phyloP scores from a whole-genome alignment of 2,797 vertebrate species.

The Ptychobarbus kaznakovi region DNA sequence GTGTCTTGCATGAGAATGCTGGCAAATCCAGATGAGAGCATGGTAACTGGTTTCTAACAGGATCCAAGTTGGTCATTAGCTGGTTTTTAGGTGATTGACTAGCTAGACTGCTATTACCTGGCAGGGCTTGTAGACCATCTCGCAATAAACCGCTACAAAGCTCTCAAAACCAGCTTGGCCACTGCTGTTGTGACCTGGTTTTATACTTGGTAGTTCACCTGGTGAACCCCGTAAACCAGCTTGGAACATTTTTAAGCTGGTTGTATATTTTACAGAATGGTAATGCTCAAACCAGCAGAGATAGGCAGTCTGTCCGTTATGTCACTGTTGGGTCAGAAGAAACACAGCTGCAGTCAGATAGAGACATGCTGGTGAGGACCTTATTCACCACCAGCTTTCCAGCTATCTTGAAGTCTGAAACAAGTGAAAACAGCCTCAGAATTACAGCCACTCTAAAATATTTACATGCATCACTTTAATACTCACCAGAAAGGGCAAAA shows the following conservation, averaged over 20 bases:
- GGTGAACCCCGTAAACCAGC: slow-evolving; percentile 5
- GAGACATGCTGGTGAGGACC: background rate
- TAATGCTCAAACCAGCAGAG: background rate
- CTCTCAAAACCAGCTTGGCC: background rate
- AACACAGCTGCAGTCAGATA: slow-evolving; percentile 13
- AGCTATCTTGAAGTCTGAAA: background rate
- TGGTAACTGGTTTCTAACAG: background rate
- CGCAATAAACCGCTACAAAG: background rate
- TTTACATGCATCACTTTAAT: background rate
- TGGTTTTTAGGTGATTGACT: background rate
- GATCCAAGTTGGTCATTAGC: background rate
- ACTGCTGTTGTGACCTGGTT: background rate
- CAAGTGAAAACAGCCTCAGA: background rate
- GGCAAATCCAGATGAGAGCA: background rate
- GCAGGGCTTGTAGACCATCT: too few species aligned
- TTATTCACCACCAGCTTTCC: background rate
- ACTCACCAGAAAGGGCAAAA: background rate
- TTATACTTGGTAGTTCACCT: background rate
- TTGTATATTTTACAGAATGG: background rate
- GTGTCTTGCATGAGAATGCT: background rate
- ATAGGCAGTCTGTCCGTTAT: background rate
- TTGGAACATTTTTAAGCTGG: background rate
- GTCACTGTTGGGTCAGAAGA: background rate
- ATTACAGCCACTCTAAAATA: background rate
- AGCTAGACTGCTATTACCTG: background rate